Evolutionary conservation across 2,888 invertebrate species (phyloP).

Genomic region (Ariolimax columbianus): DNA sequence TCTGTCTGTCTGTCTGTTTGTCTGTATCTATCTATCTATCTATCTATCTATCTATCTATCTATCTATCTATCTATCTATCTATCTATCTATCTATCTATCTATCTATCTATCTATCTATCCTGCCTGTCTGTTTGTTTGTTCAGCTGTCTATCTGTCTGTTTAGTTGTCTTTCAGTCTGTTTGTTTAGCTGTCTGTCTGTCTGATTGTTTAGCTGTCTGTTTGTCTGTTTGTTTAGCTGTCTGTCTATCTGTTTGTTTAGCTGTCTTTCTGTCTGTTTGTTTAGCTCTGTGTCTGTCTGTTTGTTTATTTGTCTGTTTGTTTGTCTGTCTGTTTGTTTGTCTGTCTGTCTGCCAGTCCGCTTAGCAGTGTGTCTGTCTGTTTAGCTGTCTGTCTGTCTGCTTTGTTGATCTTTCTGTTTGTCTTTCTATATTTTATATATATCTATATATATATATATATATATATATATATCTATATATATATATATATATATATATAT

Average conservation of each 20-base stretch:
- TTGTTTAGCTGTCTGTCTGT: neutral
- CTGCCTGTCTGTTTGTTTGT: neutral
- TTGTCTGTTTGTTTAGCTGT: conserved; percentile 24
- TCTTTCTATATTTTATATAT: too few relatives aligned
- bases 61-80: conserved; percentile 19
- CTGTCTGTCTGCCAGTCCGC: too few relatives aligned
- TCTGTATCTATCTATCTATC: conserved; percentile 27
- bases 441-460: too few relatives aligned
- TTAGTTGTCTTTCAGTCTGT: too few relatives aligned
- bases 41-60: conserved; percentile 29
- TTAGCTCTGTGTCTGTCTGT: conserved; percentile 10
- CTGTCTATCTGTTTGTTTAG: conserved; percentile 37
- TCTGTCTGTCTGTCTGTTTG: conserved; percentile 17
- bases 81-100: conserved; percentile 2
- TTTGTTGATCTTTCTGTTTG: too few relatives aligned
- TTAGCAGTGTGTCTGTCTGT: too few relatives aligned
- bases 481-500: too few relatives aligned
- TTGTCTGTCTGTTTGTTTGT: conserved; percentile 40
- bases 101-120: neutral
- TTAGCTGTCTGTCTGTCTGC: too few relatives aligned
- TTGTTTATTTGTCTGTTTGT: conserved; percentile 22
- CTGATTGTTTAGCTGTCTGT: conserved; percentile 1
- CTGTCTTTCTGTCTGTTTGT: conserved; percentile 7
- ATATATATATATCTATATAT: too few relatives aligned
- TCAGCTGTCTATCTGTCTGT: neutral